Conservation (phyloP, 2,113 vertebrate species). For the Silurus asotus region DNA sequence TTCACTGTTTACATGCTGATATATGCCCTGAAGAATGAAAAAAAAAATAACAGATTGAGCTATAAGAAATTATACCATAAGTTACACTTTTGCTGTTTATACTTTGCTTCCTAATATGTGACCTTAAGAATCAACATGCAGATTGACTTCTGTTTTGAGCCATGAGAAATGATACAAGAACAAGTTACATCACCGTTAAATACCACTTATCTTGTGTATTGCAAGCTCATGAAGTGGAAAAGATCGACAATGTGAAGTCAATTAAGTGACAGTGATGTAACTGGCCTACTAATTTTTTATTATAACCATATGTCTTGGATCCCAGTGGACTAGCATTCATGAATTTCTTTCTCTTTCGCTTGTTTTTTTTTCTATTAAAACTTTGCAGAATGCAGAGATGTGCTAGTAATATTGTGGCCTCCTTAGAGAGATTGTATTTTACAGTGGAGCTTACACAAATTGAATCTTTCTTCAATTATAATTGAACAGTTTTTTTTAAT, state of each 20-base stretch:
- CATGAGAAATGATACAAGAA: conserved; percentile 43
- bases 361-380: conserved; percentile 28
- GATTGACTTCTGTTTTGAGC: conserved; percentile 26
- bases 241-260: conserved; percentile 56
- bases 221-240: conserved; percentile 34
- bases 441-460: background rate
- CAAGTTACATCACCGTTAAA: conserved; percentile 36
- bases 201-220: conserved; percentile 43
- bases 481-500: background rate
- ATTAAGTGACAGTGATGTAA: conserved; percentile 71
- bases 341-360: conserved; percentile 22
- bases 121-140: conserved; percentile 7
- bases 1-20: conserved; percentile 23
- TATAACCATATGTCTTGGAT: conserved; percentile 57
- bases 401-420: background rate
- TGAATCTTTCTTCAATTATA: background rate
- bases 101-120: conserved; percentile 41
- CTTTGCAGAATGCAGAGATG: conserved; percentile 14
- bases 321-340: conserved; percentile 44
- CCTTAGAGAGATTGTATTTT: background rate
- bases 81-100: conserved; percentile 3
- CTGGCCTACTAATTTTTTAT: conserved; percentile 61
- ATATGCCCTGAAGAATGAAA: conserved; percentile 4
- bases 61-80: conserved; percentile 29
- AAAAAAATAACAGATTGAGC: conserved; percentile 1